A percentile compares a stretch with the other conserved stretches of the same genome.
Conservation (phyloP, 1,140 invertebrate species). For the Cherax quadricarinatus region DNA sequence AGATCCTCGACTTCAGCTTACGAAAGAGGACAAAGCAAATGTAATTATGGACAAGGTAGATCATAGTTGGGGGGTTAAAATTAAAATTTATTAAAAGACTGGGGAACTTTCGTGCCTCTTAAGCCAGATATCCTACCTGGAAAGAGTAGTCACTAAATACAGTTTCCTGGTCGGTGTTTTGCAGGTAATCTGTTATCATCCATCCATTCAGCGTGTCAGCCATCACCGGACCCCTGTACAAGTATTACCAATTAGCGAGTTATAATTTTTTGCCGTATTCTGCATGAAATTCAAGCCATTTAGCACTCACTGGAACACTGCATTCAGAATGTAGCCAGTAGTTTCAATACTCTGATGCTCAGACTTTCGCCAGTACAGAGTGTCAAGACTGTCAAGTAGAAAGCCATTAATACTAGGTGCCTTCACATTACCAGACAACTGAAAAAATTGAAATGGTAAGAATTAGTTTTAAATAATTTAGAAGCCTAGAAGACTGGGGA, state of each 20-base stretch:
- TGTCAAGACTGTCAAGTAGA: neutral
- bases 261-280: too few relatives aligned
- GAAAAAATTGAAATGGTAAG: neutral
- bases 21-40: too few relatives aligned
- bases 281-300: too few relatives aligned
- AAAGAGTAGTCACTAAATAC: constrained; percentile 16
- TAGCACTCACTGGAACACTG: constrained; percentile 8
- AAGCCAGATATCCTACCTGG: constrained; percentile 11
- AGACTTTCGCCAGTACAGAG: constrained; percentile 25
- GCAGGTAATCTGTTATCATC: neutral
- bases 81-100: too few relatives aligned
- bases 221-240: neutral
- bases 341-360: neutral
- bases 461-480: neutral
- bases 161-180: neutral
- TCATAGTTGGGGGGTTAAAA: too few relatives aligned
- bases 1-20: too few relatives aligned
- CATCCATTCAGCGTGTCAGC: constrained; percentile 18
- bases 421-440: constrained; percentile 21
- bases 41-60: too few relatives aligned
- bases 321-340: neutral
- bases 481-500: neutral
- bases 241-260: too few relatives aligned
- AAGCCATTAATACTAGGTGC: neutral
- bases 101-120: too few relatives aligned